Evolutionary conservation across 2,888 invertebrate species (phyloP).

Genomic region (Prenolepis imparis): DNA sequence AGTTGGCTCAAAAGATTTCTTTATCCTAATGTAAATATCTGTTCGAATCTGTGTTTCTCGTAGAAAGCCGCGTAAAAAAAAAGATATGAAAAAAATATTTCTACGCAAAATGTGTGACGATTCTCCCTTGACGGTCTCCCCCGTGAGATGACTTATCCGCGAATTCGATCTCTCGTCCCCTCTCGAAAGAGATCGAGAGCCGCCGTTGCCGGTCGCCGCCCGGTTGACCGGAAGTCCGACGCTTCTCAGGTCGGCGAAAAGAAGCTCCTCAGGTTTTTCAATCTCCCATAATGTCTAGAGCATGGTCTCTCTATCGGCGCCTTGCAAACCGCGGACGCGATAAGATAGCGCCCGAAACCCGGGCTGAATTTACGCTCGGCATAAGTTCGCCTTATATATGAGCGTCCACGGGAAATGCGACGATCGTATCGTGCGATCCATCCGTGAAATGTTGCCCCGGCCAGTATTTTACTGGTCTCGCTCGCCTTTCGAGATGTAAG

Average conservation of each 20-base stretch:
- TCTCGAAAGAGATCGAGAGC: slow-evolving; percentile 34
- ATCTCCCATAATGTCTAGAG: slow-evolving; percentile 84
- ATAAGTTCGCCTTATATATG: slow-evolving; percentile 85
- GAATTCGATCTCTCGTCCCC: slow-evolving; percentile 54
- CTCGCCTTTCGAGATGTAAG: slow-evolving; percentile 18
- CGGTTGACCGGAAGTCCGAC: slow-evolving; percentile 74
- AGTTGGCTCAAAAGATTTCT: background rate
- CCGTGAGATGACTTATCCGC: slow-evolving; percentile 52
- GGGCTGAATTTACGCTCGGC: slow-evolving; percentile 83
- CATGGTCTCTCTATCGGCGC: slow-evolving; percentile 76
- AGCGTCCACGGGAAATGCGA: slow-evolving; percentile 85
- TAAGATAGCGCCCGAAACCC: slow-evolving; percentile 82
- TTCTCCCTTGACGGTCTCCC: background rate
- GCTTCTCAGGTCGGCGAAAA: slow-evolving; percentile 42
- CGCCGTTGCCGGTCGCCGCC: slow-evolving; percentile 5
- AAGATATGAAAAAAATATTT: slow-evolving; percentile 3
- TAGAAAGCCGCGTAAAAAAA: background rate
- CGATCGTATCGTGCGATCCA: slow-evolving; percentile 83
- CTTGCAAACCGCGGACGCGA: slow-evolving; percentile 82
- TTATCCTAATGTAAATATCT: background rate
- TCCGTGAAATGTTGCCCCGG: slow-evolving; percentile 80
- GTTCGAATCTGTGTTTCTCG: background rate
- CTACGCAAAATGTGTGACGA: slow-evolving; percentile 8
- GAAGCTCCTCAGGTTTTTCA: slow-evolving; percentile 83
- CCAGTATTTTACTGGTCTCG: slow-evolving; percentile 80